Conservation (phyloP, 2,113 vertebrate genomes). For the Chrysemys picta region DNA sequence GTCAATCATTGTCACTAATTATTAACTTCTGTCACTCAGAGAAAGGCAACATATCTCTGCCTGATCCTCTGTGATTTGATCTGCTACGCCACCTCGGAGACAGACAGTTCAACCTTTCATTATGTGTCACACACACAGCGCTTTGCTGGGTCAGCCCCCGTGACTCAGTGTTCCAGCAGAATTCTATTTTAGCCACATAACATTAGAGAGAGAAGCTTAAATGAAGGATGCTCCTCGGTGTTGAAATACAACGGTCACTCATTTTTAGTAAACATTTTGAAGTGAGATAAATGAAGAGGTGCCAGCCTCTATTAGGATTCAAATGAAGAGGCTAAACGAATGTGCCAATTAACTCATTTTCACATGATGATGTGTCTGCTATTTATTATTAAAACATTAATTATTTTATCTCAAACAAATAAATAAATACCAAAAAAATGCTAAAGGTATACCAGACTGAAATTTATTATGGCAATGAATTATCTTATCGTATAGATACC, state of each 20-base stretch:
- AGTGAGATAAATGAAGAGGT: not conserved
- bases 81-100: constrained; percentile 86
- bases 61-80: constrained; percentile 89
- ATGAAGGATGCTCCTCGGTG: not conserved
- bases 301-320: not conserved
- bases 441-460: constrained; percentile 10
- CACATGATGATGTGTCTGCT: not conserved
- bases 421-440: not conserved
- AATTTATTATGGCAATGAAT: not conserved
- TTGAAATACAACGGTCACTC: not conserved
- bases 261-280: not conserved
- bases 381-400: not conserved
- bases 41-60: constrained; percentile 85
- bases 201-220: not conserved
- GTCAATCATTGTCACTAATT: constrained; percentile 99
- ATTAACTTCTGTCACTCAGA: constrained; percentile 99
- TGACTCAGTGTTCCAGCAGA: constrained; percentile 79
- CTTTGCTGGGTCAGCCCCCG: constrained; percentile 86
- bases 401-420: constrained; percentile 47
- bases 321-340: not conserved
- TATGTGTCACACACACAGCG: constrained; percentile 79
- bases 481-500: not conserved
- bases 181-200: not conserved
- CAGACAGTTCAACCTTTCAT: constrained; percentile 88
- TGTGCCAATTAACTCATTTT: not conserved